Base-by-base conservation (phyloP, 1,140 invertebrate genomes). In the Venustaconcha ellipsiformis region DNA sequence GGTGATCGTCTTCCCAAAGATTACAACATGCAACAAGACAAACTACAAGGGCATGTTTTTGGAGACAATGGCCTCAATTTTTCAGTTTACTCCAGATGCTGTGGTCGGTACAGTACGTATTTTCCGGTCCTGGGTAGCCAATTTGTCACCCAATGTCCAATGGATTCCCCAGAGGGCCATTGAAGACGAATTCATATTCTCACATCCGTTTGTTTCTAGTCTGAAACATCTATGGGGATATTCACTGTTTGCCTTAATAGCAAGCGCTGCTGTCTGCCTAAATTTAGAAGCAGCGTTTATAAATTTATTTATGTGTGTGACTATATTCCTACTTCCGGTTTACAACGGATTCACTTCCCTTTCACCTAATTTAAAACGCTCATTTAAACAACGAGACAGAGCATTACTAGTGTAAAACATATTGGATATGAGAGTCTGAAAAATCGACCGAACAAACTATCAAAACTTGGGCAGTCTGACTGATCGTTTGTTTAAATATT, bases 61-160 rank as follows among this genome's bases (percentile, higher is more conserved):
- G 6, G 87, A 88, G 70, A 82, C 85, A 8, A 14, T 87, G n/a
- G 84, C 86, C 14, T 88, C 87, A 30, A 81, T 85, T 57, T 72
- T 87, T 20, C 87, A 88, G 74, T 87, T 86, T 63, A 87, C 87
- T 55, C 85, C 87, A 14, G 87, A 88, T 72, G 84, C 86, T 1
- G 72, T 88, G 67, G 86, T 88, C 67, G 87, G 87, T 11, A 81
- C 80, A 66, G 79, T 86, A 1, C 80, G 87, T 15, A 81, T 88
- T 14, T 14, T 84, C 11, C 78, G 82, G n/a, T 84, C 85, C 14
- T 65, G 87, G 13, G 75, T 80, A 57, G 84, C 84, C 18, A 84
- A 85, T 76, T 66, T 88, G 14, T 78, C 74, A 62, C 67, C 74
- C 1, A 82, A 85, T 69, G 76, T 80, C 8, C 84, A 83, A 75